These are phyloP conservation scores for Achatina immaculata DNA, from an alignment of 1,140 invertebrate species.

Conservation along the genomic window DNA sequence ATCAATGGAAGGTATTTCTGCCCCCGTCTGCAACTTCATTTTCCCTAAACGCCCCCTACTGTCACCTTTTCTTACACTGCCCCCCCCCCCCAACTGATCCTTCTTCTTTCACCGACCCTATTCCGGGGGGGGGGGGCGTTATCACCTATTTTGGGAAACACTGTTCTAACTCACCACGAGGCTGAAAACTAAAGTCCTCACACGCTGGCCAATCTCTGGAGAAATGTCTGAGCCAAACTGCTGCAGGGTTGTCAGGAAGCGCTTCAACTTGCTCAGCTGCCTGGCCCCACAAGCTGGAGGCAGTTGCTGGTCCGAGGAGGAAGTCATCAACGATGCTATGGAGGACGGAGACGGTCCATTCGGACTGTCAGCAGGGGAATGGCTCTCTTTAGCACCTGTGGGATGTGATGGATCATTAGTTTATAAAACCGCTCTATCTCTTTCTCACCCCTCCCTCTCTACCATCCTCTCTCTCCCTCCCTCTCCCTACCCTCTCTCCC, in stretches of 20 bases:
- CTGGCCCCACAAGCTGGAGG: slow-evolving; percentile 69
- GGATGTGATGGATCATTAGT: background rate
- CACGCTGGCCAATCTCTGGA: slow-evolving; percentile 87
- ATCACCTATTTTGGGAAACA: too few relatives aligned
- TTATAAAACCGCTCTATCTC: too few relatives aligned
- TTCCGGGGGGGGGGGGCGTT: too few relatives aligned
- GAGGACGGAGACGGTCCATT: slow-evolving; percentile 66
- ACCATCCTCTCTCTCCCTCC: too few relatives aligned
- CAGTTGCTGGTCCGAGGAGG: slow-evolving; percentile 62
- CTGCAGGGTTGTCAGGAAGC: slow-evolving; percentile 89
- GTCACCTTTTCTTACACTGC: too few relatives aligned
- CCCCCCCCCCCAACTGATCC: too few relatives aligned
- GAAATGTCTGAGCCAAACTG: slow-evolving; percentile 92
- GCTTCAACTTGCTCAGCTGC: slow-evolving; percentile 81
- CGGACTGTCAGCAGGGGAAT: slow-evolving; percentile 69
- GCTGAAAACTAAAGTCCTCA: slow-evolving; percentile 85
- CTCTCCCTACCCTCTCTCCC: too few relatives aligned
- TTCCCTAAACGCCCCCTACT: too few relatives aligned
- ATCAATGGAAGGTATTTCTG: too few relatives aligned
- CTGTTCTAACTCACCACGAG: slow-evolving; percentile 90
- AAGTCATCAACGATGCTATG: slow-evolving; percentile 45
- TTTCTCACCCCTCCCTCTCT: too few relatives aligned
- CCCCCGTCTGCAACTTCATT: too few relatives aligned
- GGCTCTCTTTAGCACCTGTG: slow-evolving; percentile 60
- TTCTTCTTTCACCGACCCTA: too few relatives aligned